phyloP scores from a whole-genome alignment of 2,888 invertebrate genomes.

The Lithophane leautieri region DNA sequence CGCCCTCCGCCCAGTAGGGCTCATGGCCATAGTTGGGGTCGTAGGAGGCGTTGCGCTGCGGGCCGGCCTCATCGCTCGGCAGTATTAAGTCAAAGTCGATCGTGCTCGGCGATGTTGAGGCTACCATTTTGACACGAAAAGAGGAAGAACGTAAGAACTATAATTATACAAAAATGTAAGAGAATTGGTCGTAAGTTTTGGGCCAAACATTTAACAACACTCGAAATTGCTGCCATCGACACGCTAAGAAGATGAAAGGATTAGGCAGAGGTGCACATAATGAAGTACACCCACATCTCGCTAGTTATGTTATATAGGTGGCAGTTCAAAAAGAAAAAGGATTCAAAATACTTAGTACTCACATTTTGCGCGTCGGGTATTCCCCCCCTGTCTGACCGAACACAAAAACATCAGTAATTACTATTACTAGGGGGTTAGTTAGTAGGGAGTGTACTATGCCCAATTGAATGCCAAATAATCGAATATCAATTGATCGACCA shows the following conservation, averaged over 20 bases:
- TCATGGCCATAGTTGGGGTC: slow-evolving; percentile 58
- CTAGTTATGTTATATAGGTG: background rate
- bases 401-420: background rate
- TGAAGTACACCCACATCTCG: too few species aligned
- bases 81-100: slow-evolving; percentile 2
- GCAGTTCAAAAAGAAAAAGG: background rate
- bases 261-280: too few species aligned
- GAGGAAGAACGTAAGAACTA: too few species aligned
- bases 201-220: too few species aligned
- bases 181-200: background rate
- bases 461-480: too few species aligned
- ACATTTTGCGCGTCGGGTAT: background rate
- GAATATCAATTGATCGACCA: too few species aligned
- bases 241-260: too few species aligned
- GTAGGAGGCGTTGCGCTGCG: slow-evolving; percentile 11
- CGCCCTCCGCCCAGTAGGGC: slow-evolving; percentile 60
- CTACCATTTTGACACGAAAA: too few species aligned
- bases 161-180: background rate
- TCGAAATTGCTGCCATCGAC: too few species aligned
- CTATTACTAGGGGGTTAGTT: too few species aligned
- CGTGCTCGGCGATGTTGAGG: fast-evolving
- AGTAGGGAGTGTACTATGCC: too few species aligned
- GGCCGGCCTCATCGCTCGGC: slow-evolving; percentile 40
- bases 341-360: background rate
- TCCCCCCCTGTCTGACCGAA: background rate